Conservation (phyloP, 2,888 invertebrate species). For the Thymelicus sylvestris region DNA sequence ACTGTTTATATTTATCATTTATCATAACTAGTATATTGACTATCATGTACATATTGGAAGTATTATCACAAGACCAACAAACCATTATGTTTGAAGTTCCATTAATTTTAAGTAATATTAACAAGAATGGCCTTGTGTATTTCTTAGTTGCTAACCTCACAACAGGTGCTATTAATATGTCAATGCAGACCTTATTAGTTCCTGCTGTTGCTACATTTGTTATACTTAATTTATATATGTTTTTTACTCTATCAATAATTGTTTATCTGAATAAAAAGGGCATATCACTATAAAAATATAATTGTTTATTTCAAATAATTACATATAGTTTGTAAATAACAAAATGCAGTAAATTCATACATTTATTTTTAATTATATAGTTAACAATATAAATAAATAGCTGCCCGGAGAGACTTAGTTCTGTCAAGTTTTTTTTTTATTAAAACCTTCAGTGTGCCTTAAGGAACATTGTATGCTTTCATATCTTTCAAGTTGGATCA, state of each 20-base stretch:
- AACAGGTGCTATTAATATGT: slow-evolving; percentile 93
- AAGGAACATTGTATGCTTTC: too few species aligned
- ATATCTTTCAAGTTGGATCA: too few species aligned
- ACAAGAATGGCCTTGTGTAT: slow-evolving; percentile 92
- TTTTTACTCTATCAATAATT: slow-evolving; percentile 58
- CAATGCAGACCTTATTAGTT: slow-evolving; percentile 85
- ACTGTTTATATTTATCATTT: slow-evolving; percentile 90
- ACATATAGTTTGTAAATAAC: not conserved
- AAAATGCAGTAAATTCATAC: not conserved
- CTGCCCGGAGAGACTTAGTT: too few species aligned
- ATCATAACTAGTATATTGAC: slow-evolving; percentile 84
- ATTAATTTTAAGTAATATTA: slow-evolving; percentile 88
- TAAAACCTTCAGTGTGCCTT: too few species aligned
- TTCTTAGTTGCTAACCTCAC: slow-evolving; percentile 93
- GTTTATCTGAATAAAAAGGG: slow-evolving; percentile 69
- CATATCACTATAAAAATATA: slow-evolving; percentile 68
- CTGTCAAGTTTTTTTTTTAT: too few species aligned
- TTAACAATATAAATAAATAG: too few species aligned
- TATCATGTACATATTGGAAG: slow-evolving; percentile 83
- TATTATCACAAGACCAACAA: slow-evolving; percentile 63
- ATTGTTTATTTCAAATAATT: slow-evolving; percentile 6
- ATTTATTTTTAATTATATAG: too few species aligned
- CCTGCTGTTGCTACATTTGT: slow-evolving; percentile 67
- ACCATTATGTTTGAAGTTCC: slow-evolving; percentile 67
- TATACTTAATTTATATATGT: slow-evolving; percentile 86